Evolutionary conservation across 2,113 vertebrate genomes (phyloP).

Genomic region (Alectura lathami): DNA sequence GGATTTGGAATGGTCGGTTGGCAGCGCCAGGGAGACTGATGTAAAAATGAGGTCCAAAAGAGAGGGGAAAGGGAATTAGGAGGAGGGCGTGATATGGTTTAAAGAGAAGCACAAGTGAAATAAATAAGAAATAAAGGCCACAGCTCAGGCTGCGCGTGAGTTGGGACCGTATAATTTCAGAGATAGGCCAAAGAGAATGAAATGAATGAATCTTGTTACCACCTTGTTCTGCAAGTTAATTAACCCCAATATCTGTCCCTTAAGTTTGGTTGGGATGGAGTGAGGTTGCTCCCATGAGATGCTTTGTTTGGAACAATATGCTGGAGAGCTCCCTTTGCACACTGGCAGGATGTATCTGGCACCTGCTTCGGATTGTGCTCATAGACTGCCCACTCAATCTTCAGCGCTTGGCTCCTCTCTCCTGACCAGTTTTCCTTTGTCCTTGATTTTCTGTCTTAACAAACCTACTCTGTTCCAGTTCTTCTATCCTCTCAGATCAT

Average conservation of each 20-base stretch:
- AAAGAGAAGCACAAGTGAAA: slow-evolving; percentile 41
- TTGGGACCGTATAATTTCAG: background rate
- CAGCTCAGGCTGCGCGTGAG: background rate
- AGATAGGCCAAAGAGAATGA: background rate
- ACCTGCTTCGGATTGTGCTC: background rate
- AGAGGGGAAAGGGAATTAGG: slow-evolving; percentile 45
- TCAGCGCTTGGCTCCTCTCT: background rate
- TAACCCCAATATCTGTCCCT: background rate
- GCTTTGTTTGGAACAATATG: background rate
- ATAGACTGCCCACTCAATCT: rapidly evolving
- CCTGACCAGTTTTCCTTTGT: background rate
- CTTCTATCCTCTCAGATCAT: background rate
- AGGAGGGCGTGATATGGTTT: slow-evolving; percentile 58
- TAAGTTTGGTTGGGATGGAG: background rate
- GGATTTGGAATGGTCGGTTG: slow-evolving; percentile 80
- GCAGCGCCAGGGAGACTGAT: slow-evolving; percentile 78
- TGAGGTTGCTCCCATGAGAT: background rate
- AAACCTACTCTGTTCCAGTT: background rate
- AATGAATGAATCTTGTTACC: background rate
- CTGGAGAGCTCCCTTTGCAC: rapidly evolving
- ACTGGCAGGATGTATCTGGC: rapidly evolving
- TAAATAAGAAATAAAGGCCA: slow-evolving; percentile 38
- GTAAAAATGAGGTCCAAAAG: slow-evolving; percentile 70
- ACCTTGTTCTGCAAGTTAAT: background rate
- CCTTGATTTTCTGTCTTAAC: background rate